Percentiles rank a stretch among this genome's conserved stretches.
Conservation (phyloP, 2,113 vertebrate species). For the Datnioides undecimradiatus region DNA sequence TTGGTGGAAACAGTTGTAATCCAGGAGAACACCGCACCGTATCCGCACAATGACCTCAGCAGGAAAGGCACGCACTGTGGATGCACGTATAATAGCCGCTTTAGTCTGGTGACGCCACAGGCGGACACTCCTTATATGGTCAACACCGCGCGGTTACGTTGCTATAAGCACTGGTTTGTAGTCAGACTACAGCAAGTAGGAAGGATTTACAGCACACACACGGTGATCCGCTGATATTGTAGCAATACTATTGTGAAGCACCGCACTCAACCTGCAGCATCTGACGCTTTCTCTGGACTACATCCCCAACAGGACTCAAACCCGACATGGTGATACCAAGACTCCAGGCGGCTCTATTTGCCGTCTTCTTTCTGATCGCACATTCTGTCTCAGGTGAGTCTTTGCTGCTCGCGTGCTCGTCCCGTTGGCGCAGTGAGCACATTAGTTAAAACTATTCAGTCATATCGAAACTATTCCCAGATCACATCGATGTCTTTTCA, state of each 20-base stretch:
- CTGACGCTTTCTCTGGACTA: neutral
- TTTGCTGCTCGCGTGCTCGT: neutral
- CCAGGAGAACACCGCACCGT: neutral
- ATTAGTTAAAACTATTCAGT: too few relatives aligned
- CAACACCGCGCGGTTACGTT: neutral
- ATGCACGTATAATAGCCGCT: neutral
- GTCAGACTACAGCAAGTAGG: neutral
- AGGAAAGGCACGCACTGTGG: neutral
- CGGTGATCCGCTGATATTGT: too few relatives aligned
- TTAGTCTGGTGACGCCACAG: slow-evolving; percentile 23
- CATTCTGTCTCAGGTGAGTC: slow-evolving; percentile 66
- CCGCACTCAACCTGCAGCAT: neutral
- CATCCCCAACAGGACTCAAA: neutral
- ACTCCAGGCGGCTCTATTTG: accelerated
- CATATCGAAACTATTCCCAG: too few relatives aligned
- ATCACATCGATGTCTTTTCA: too few relatives aligned
- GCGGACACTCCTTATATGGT: slow-evolving; percentile 76
- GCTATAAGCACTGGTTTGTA: neutral
- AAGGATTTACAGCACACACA: too few relatives aligned
- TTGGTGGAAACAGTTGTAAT: neutral
- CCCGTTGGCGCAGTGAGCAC: neutral
- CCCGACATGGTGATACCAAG: neutral
- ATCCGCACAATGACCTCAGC: slow-evolving; percentile 27
- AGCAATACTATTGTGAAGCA: neutral
- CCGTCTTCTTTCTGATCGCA: neutral